Evolutionary conservation across 2,888 invertebrate genomes (phyloP).

Genomic region (Diarsia mendica): DNA sequence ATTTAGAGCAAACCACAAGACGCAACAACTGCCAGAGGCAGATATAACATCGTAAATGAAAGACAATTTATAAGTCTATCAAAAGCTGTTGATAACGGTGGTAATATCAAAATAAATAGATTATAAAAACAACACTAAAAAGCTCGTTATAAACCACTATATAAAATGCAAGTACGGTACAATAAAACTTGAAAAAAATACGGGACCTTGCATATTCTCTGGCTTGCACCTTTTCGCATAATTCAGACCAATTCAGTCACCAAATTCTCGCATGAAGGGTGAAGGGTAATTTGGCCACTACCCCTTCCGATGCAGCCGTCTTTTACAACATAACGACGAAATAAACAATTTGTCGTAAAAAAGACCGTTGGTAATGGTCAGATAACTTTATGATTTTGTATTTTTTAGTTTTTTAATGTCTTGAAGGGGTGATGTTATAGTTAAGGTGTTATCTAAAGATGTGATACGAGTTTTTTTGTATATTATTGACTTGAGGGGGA

Average conservation of each 20-base stretch:
- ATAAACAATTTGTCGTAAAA: slow-evolving; percentile 74
- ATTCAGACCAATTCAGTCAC: slow-evolving; percentile 38
- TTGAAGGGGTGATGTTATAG: slow-evolving; percentile 41
- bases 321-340: slow-evolving; percentile 78
- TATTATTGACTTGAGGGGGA: background rate
- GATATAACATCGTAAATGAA: slow-evolving; percentile 4
- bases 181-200: slow-evolving; percentile 17
- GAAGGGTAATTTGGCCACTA: slow-evolving; percentile 64
- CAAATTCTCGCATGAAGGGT: slow-evolving; percentile 54
- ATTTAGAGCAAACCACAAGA: slow-evolving; percentile 10
- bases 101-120: slow-evolving; percentile 13
- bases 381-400: slow-evolving; percentile 71
- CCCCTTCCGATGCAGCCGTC: slow-evolving; percentile 75
- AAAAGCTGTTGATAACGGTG: slow-evolving; percentile 28
- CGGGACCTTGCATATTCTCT: slow-evolving; percentile 11
- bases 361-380: slow-evolving; percentile 85
- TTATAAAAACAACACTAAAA: slow-evolving; percentile 16
- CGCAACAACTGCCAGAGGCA: background rate
- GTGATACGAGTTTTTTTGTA: slow-evolving; percentile 22
- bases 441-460: slow-evolving; percentile 21
- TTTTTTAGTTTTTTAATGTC: slow-evolving; percentile 40
- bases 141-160: slow-evolving; percentile 23
- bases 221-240: slow-evolving; percentile 59
- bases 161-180: slow-evolving; percentile 31
- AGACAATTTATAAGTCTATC: background rate